Conservation (phyloP, 2,888 invertebrate genomes). For the Erannis defoliaria region DNA sequence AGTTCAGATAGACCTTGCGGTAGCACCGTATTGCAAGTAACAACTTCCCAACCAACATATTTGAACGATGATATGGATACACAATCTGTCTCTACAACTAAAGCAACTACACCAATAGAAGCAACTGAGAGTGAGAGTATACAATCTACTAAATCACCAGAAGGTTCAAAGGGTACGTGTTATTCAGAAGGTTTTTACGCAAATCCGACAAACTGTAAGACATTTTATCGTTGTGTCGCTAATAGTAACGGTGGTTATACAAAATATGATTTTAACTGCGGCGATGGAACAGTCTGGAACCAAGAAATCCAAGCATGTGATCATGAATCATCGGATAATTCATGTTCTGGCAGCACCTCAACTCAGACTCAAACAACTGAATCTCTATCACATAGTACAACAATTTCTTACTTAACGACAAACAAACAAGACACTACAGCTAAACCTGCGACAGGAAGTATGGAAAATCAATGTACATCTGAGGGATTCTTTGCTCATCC, state of each 20-base stretch:
- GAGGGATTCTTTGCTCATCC: conserved; percentile 91
- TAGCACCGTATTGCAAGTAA: conserved; percentile 1
- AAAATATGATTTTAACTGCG: conserved; percentile 90
- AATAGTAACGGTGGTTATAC: conserved; percentile 86
- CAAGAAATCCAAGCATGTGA: conserved; percentile 85
- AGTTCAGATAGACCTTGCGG: conserved; percentile 30
- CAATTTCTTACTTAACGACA: conserved; percentile 37
- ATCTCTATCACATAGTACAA: conserved; percentile 30
- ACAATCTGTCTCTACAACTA: conserved; percentile 25
- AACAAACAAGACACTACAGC: conserved; percentile 32
- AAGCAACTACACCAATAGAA: conserved; percentile 19
- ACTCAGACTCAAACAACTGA: conserved; percentile 19
- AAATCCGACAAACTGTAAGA: conserved; percentile 88
- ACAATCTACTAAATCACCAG: conserved; percentile 41
- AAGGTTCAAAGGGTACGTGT: conserved; percentile 65
- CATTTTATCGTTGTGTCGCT: conserved; percentile 91
- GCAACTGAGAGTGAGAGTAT: conserved; percentile 12
- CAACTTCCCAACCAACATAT: conserved; percentile 25
- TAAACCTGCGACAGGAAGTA: conserved; percentile 39
- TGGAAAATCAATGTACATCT: conserved; percentile 72
- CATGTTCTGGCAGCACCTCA: conserved; percentile 42
- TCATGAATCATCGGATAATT: conserved; percentile 66
- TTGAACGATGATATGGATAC: conserved; percentile 36
- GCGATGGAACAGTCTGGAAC: conserved; percentile 90
- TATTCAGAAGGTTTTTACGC: conserved; percentile 89